These are phyloP conservation scores for Pegea sp. DNA, from an alignment of 23 tunicate genomes.

Conservation along the genomic window DNA sequence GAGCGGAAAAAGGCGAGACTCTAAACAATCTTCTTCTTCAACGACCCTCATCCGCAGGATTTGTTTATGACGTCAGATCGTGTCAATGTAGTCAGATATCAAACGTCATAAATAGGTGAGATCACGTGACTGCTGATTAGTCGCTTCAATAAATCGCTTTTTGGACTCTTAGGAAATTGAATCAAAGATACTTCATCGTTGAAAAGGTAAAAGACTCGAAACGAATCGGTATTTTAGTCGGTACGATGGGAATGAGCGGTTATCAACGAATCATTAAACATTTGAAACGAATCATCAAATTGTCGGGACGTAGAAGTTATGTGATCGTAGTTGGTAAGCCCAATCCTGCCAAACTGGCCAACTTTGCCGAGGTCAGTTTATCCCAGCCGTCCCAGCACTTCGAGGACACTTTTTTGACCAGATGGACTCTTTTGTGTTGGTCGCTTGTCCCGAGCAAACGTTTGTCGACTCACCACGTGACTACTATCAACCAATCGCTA, in stretches of 20 bases:
- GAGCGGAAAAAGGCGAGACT: slow-evolving; percentile 20
- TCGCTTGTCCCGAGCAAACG: slow-evolving; percentile 79
- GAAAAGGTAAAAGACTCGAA: slow-evolving; percentile 72
- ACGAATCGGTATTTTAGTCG: slow-evolving; percentile 59
- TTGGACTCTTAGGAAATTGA: slow-evolving; percentile 16
- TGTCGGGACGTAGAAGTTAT: slow-evolving; percentile 26
- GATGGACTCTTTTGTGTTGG: slow-evolving; percentile 64
- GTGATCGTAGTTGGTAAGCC: slow-evolving; percentile 72
- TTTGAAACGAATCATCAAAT: slow-evolving; percentile 30
- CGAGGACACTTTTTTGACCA: slow-evolving; percentile 10
- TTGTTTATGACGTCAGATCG: slow-evolving; percentile 25
- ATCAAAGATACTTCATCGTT: slow-evolving; percentile 33
- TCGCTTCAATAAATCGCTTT: not conserved
- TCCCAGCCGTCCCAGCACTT: too few relatives aligned
- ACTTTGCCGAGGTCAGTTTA: slow-evolving; percentile 60
- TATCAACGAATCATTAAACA: slow-evolving; percentile 28
- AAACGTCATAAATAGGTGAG: slow-evolving; percentile 21
- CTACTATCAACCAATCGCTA: slow-evolving; percentile 62
- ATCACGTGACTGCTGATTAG: not conserved
- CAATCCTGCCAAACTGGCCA: slow-evolving; percentile 75
- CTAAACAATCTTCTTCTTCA: slow-evolving; percentile 27
- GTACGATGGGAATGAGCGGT: slow-evolving; percentile 84
- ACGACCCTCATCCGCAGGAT: slow-evolving; percentile 28
- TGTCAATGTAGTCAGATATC: slow-evolving; percentile 5
- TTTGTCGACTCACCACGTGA: slow-evolving; percentile 22